Base-by-base conservation (phyloP, 1,140 invertebrate species). In the Drosophila seguyi region DNA sequence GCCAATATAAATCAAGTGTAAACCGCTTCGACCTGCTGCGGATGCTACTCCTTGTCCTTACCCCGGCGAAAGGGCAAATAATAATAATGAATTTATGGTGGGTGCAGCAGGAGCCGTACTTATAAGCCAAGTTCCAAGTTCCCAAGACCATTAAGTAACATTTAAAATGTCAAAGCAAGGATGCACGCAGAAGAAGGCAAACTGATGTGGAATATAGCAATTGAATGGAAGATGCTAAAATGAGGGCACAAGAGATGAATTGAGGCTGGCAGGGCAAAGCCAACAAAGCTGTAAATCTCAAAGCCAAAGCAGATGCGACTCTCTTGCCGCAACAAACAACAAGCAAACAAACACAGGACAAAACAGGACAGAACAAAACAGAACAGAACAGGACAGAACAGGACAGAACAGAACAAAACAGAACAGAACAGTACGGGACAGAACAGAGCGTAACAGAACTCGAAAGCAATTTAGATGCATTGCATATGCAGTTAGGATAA, bases 221-320 rank as follows among this genome's bases (percentile, higher is more conserved):
- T 84, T 81, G 75, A 84, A 84, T 76, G 76, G 81, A 80, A 80
- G 65, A 65, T 22, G 63, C 58, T 62, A 22, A 42, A 57, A 57
- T 27, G 55, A 27, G 27, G 31, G 27, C 31, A 52, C 25, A 45
- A 25, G 65, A 71, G 42, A 71, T 72, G 68, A 57, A 58, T 71
- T 45, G 66, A 39, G 25, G 65, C 53, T 16, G 61, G 31, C 31
- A 27, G 4, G 59, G 31, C 25, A 48, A 55, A 41, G 41, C 67
- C 71, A 83, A 86, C 83, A 87, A 88, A 79, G 83, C 83, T 79
- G 83, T 87, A 86, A 86, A 86, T 86, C 79, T 86, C 84, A 81
- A 87, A 77, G 74, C 73, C 81, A 72, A 72, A 72, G 53, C 68
- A 72, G 68, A 71, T 72, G 44, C 50, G 66, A 58, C 48, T 45